Percentiles rank a stretch among this genome's conserved stretches.
These are phyloP conservation scores for Byasa hedistus DNA, from an alignment of 2,888 invertebrate genomes.

Conservation along the genomic window DNA sequence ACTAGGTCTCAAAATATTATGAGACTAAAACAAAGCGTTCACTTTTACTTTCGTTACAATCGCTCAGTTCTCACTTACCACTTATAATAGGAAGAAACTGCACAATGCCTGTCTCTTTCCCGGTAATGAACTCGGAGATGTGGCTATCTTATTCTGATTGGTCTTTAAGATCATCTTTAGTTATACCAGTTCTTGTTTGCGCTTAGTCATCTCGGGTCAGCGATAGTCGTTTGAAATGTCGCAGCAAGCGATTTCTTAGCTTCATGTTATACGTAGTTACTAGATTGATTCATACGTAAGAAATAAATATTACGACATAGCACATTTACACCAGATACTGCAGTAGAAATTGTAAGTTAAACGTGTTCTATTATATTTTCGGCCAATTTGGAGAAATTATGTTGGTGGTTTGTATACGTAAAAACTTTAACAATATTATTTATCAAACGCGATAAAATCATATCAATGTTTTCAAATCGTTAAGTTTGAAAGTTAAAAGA, in stretches of 20 bases:
- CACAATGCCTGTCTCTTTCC: constrained; percentile 46
- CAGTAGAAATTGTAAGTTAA: neutral
- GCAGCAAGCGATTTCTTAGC: constrained; percentile 53
- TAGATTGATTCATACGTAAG: neutral
- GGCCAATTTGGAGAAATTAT: too few species aligned
- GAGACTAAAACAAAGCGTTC: constrained; percentile 51
- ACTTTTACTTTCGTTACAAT: constrained; percentile 72
- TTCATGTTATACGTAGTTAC: constrained; percentile 32
- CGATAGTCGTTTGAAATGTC: constrained; percentile 66
- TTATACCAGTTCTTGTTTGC: constrained; percentile 58
- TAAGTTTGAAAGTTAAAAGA: too few species aligned
- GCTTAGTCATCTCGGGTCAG: constrained; percentile 69
- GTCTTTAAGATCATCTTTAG: constrained; percentile 52
- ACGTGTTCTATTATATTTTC: neutral
- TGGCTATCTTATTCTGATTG: constrained; percentile 45
- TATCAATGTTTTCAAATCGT: too few species aligned
- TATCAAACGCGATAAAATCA: too few species aligned
- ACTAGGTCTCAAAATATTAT: constrained; percentile 42
- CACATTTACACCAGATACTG: neutral
- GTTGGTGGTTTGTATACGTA: too few species aligned
- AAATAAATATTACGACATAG: neutral
- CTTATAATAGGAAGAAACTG: constrained; percentile 54
- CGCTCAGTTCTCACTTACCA: constrained; percentile 61
- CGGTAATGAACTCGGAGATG: constrained; percentile 34
- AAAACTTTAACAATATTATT: too few species aligned